Conservation (phyloP, 2,888 invertebrate species). For the Erpobdella octoculata region DNA sequence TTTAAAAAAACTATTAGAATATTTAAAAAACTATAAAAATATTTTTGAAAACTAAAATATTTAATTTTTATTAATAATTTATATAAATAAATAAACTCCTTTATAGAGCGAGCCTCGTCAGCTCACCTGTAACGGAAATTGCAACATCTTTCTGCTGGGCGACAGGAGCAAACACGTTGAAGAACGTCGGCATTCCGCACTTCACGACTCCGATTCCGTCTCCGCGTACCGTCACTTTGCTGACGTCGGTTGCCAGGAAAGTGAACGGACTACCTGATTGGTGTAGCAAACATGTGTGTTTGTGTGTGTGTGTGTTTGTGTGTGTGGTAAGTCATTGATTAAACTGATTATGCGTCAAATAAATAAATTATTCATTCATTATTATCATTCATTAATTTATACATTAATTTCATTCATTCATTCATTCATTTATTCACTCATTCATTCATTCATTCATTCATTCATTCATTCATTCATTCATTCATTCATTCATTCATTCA, state of each 20-base stretch:
- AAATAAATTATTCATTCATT: too few relatives aligned
- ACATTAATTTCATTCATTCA: too few relatives aligned
- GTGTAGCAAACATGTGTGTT: too few relatives aligned
- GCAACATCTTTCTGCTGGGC: constrained; percentile 45
- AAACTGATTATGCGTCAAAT: too few relatives aligned
- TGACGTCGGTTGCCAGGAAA: constrained; percentile 52
- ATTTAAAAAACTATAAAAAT: not conserved
- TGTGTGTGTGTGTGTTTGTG: too few relatives aligned
- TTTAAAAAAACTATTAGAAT: too few relatives aligned
- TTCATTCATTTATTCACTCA: too few relatives aligned
- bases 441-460: too few relatives aligned
- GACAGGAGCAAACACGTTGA: constrained; percentile 76
- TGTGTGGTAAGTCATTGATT: too few relatives aligned
- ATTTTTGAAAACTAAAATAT: not conserved
- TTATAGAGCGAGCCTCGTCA: not conserved
- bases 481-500: too few relatives aligned
- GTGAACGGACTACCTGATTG: constrained; percentile 45
- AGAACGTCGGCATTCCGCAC: constrained; percentile 74
- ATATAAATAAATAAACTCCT: not conserved
- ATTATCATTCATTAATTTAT: not conserved
- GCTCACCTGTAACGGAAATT: constrained; percentile 56
- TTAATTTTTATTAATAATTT: not conserved
- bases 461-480: not conserved
- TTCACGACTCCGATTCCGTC: constrained; percentile 81
- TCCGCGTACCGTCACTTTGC: constrained; percentile 66